These are phyloP conservation scores for Zaprionus lachaisei DNA, from an alignment of 1,140 invertebrate genomes.

Conservation along the genomic window DNA sequence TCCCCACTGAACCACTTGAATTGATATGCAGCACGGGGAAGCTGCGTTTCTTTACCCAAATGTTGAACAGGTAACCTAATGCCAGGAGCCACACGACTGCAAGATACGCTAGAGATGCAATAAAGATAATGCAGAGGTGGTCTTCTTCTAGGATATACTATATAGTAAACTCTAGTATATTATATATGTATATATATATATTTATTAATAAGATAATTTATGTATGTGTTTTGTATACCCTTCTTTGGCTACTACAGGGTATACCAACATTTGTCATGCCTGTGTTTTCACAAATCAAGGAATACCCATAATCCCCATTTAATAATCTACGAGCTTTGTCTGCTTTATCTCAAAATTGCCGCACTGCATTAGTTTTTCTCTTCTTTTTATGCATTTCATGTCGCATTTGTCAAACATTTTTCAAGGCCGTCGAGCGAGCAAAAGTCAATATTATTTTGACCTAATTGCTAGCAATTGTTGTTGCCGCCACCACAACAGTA, in stretches of 20 bases:
- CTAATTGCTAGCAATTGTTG: slow-evolving; percentile 60
- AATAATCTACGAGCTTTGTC: not conserved
- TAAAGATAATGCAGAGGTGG: not conserved
- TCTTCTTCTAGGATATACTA: too few relatives aligned
- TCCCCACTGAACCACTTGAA: slow-evolving; percentile 15
- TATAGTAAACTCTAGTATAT: too few relatives aligned
- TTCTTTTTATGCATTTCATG: slow-evolving; percentile 68
- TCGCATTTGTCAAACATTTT: slow-evolving; percentile 55
- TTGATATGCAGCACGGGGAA: slow-evolving; percentile 19
- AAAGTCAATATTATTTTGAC: slow-evolving; percentile 55
- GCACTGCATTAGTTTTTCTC: not conserved
- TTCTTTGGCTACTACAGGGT: not conserved
- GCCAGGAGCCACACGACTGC: not conserved
- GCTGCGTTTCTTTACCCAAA: not conserved
- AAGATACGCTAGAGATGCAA: not conserved
- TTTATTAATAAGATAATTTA: not conserved
- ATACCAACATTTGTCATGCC: not conserved
- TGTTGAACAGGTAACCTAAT: not conserved
- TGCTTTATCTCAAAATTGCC: slow-evolving; percentile 5
- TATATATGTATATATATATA: too few relatives aligned
- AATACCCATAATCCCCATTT: slow-evolving; percentile 22
- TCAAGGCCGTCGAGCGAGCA: slow-evolving; percentile 52
- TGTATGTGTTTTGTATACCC: not conserved
- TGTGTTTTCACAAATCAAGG: slow-evolving; percentile 27
- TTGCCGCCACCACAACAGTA: not conserved